These are phyloP conservation scores for Chalcosyrphus nemorum DNA, from an alignment of 2,888 invertebrate genomes.

Conservation along the genomic window DNA sequence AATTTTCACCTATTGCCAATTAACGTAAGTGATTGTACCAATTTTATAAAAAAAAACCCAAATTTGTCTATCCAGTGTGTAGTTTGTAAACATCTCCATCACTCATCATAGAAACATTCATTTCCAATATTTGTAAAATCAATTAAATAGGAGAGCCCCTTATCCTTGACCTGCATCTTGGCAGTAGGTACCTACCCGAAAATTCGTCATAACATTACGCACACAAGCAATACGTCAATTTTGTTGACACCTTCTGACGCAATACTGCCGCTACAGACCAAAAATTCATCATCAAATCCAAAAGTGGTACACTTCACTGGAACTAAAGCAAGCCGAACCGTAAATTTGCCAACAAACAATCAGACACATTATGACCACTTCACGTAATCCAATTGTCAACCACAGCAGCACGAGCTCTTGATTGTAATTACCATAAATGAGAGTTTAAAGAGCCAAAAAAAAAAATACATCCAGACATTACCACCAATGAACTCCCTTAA, in stretches of 20 bases:
- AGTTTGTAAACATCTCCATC: no score
- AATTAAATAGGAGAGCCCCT: slow-evolving; percentile 2
- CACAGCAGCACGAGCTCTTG: slow-evolving; percentile 17
- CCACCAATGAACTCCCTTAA: slow-evolving; percentile 18
- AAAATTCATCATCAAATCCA: slow-evolving; percentile 6
- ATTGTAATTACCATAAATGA: slow-evolving; percentile 9
- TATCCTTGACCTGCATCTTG: slow-evolving; percentile 29
- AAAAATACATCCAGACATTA: neutral
- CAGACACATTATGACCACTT: slow-evolving; percentile 1
- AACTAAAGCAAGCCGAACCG: neutral
- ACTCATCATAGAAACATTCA: neutral
- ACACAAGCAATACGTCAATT: neutral
- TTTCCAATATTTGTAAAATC: neutral
- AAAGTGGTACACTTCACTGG: neutral
- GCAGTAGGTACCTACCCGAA: neutral
- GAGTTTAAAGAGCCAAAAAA: neutral
- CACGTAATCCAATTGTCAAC: slow-evolving; percentile 24
- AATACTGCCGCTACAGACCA: neutral
- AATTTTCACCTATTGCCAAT: no score
- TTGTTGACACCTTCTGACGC: slow-evolving; percentile 8
- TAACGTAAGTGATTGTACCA: no score
- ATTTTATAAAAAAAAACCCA: no score
- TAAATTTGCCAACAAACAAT: slow-evolving; percentile 8
- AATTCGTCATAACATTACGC: slow-evolving; percentile 5
- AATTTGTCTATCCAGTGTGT: no score